phyloP scores from a whole-genome alignment of 2,113 vertebrate species.

The Puffinus mauretanicus region DNA sequence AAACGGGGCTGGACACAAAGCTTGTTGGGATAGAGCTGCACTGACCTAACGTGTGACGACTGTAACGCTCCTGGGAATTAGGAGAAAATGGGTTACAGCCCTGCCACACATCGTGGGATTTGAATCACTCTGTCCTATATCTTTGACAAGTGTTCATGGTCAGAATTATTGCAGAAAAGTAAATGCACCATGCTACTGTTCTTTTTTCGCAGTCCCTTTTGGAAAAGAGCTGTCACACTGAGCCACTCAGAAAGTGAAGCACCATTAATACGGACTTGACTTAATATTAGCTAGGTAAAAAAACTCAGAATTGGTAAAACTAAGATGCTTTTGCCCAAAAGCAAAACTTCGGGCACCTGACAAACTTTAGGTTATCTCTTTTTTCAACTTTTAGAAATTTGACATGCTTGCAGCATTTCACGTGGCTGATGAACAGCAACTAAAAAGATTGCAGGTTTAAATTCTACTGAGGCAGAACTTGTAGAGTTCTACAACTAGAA shows the following conservation, averaged over 20 bases:
- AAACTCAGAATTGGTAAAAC: neutral
- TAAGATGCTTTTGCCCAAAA: neutral
- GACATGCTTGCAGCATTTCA: neutral
- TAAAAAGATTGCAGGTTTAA: neutral
- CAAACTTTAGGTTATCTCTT: too few relatives aligned
- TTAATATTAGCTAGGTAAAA: neutral
- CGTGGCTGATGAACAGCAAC: neutral
- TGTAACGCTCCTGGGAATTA: neutral
- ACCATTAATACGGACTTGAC: neutral
- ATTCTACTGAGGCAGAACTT: neutral
- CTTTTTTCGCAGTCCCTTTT: neutral
- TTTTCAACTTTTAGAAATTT: too few relatives aligned
- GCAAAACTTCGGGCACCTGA: neutral
- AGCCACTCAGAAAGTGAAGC: neutral
- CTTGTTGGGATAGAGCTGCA: neutral
- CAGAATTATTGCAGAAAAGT: neutral
- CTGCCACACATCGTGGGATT: neutral
- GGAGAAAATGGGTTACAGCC: neutral
- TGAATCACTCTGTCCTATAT: neutral
- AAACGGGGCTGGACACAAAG: accelerated
- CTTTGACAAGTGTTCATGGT: neutral
- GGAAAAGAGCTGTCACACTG: neutral
- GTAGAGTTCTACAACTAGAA: too few relatives aligned
- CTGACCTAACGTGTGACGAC: accelerated
- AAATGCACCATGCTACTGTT: neutral